Evolutionary conservation across 2,888 invertebrate genomes (phyloP).

Genomic region (Phengaris alcon): DNA sequence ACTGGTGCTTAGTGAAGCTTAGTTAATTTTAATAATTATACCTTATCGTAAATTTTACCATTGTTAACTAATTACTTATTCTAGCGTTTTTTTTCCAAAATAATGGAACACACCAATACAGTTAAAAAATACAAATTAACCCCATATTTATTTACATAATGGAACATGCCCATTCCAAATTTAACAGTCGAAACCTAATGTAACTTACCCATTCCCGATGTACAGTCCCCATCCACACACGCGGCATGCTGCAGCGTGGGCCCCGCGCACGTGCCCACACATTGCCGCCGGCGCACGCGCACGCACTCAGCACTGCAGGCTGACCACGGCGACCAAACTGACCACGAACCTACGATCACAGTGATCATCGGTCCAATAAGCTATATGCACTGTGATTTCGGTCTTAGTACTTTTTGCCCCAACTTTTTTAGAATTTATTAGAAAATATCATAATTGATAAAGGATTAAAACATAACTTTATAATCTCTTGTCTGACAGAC

Average conservation of each 20-base stretch:
- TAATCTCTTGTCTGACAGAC: too few species aligned
- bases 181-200: neutral
- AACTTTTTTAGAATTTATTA: too few species aligned
- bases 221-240: conserved; percentile 64
- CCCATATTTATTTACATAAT: too few species aligned
- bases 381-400: too few species aligned
- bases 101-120: too few species aligned
- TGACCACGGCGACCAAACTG: conserved; percentile 64
- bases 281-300: conserved; percentile 57
- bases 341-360: conserved; percentile 58
- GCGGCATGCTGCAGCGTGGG: conserved; percentile 65
- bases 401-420: too few species aligned
- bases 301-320: conserved; percentile 65
- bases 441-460: too few species aligned
- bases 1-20: neutral
- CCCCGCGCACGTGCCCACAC: conserved; percentile 58
- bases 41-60: neutral
- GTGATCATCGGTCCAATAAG: neutral
- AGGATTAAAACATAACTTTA: too few species aligned
- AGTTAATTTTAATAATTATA: neutral
- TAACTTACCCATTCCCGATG: conserved; percentile 55
- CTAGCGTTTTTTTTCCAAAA: neutral
- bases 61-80: neutral
- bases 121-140: too few species aligned
- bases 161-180: neutral